A percentile compares a stretch with the other conserved stretches of the same genome.
Evolutionary conservation across 2,797 vertebrate species (phyloP).

Genomic region (Lutjanus argentimaculatus): DNA sequence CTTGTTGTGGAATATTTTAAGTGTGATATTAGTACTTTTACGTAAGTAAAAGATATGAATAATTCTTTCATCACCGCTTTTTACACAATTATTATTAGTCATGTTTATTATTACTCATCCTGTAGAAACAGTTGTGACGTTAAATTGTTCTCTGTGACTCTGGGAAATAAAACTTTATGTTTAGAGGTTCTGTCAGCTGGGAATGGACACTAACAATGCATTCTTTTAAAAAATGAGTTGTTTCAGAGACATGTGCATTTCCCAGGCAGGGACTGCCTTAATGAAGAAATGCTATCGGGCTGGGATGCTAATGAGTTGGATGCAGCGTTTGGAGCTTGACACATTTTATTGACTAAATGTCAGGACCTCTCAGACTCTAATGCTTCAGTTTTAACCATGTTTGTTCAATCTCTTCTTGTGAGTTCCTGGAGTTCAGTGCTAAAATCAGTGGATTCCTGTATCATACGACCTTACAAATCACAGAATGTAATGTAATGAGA

Average conservation of each 20-base stretch:
- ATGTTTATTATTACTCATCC: too few relatives aligned
- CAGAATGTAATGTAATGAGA: slow-evolving; percentile 3
- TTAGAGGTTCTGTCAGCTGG: not conserved
- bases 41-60: too few relatives aligned
- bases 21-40: too few relatives aligned
- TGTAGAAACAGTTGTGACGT: too few relatives aligned
- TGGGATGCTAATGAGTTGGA: not conserved
- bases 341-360: not conserved
- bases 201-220: not conserved
- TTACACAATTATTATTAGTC: too few relatives aligned
- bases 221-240: not conserved
- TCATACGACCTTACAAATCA: not conserved
- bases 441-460: not conserved
- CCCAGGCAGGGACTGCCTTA: not conserved
- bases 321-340: not conserved
- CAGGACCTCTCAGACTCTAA: not conserved
- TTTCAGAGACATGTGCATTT: not conserved
- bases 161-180: not conserved
- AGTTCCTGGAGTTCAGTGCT: not conserved
- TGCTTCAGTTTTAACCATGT: not conserved
- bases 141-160: not conserved
- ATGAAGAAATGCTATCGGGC: not conserved
- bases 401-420: not conserved
- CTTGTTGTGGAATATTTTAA: too few relatives aligned
- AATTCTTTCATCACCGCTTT: too few relatives aligned